Percentiles rank a stretch among this genome's conserved stretches.
These are phyloP conservation scores for Ips nitidus DNA, from an alignment of 1,140 invertebrate species.

Conservation along the genomic window DNA sequence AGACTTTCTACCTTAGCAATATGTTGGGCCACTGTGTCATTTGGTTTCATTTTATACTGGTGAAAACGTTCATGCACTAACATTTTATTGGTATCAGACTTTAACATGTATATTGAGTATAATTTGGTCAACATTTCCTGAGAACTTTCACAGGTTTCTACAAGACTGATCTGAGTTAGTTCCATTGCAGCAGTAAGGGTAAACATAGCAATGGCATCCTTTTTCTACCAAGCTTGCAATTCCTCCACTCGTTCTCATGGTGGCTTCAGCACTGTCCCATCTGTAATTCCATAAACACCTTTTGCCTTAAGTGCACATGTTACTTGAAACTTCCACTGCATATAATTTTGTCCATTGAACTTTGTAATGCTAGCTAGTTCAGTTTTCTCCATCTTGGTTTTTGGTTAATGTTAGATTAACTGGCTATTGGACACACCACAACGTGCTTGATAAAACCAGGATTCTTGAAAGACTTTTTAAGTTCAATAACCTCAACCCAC, in stretches of 20 bases:
- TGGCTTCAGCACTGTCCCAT: neutral
- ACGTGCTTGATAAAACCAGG: conserved; percentile 1
- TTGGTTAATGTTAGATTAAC: no score
- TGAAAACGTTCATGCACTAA: conserved; percentile 49
- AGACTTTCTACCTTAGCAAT: conserved; percentile 50
- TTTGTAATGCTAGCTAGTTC: conserved; percentile 32
- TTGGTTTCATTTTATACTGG: conserved; percentile 47
- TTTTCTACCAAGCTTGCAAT: conserved; percentile 37
- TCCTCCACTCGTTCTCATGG: conserved; percentile 28
- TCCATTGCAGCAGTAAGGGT: conserved; percentile 47
- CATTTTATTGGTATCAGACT: no score
- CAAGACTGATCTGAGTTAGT: conserved; percentile 43
- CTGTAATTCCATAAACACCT: conserved; percentile 8
- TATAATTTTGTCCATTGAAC: conserved; percentile 47
- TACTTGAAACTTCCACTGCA: conserved; percentile 48
- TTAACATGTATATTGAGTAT: conserved; percentile 47
- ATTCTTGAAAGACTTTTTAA: no score
- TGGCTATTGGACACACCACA: neutral
- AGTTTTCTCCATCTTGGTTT: neutral
- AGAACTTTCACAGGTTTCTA: conserved; percentile 46
- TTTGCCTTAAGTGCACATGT: conserved; percentile 45
- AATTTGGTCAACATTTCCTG: conserved; percentile 44
- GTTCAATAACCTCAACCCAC: neutral
- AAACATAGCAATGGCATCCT: conserved; percentile 46
- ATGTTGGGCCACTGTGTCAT: no score